phyloP scores from a whole-genome alignment of 2,888 invertebrate genomes.

The Holacanthella duospinosa region DNA sequence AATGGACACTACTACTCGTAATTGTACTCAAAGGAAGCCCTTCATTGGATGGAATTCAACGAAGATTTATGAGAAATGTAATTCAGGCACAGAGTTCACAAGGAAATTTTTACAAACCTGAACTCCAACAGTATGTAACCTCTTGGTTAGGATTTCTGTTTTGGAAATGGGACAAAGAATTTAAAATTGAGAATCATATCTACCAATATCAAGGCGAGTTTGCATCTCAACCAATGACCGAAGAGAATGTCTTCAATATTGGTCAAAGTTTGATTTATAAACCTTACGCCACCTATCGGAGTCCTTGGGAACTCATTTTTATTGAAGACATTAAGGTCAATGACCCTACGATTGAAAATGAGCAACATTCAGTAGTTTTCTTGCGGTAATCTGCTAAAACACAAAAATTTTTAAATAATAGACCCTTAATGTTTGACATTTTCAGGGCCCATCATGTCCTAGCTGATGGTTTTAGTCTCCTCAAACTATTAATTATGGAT shows the following conservation, averaged over 20 bases:
- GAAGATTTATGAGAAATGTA: constrained; percentile 11
- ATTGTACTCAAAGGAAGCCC: constrained; percentile 14
- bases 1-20: constrained; percentile 14
- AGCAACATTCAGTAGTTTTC: not conserved
- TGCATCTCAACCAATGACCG: constrained; percentile 7
- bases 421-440: too few relatives aligned
- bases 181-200: constrained; percentile 26
- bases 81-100: constrained; percentile 17
- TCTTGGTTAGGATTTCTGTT: constrained; percentile 33
- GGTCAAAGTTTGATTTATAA: not conserved
- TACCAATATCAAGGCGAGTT: constrained; percentile 15
- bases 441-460: constrained; percentile 26
- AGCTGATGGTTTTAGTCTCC: constrained; percentile 18
- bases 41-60: not conserved
- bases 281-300: constrained; percentile 18
- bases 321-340: constrained; percentile 8
- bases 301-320: constrained; percentile 34
- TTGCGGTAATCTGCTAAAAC: not conserved
- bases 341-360: constrained; percentile 9
- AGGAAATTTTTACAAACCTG: constrained; percentile 17
- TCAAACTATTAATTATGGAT: not conserved
- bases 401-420: too few relatives aligned
- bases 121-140: constrained; percentile 29
- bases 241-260: constrained; percentile 8
- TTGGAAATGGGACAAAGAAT: constrained; percentile 32